These are phyloP conservation scores for Liodrosophila aerea DNA, from an alignment of 2,888 invertebrate species.

Conservation along the genomic window DNA sequence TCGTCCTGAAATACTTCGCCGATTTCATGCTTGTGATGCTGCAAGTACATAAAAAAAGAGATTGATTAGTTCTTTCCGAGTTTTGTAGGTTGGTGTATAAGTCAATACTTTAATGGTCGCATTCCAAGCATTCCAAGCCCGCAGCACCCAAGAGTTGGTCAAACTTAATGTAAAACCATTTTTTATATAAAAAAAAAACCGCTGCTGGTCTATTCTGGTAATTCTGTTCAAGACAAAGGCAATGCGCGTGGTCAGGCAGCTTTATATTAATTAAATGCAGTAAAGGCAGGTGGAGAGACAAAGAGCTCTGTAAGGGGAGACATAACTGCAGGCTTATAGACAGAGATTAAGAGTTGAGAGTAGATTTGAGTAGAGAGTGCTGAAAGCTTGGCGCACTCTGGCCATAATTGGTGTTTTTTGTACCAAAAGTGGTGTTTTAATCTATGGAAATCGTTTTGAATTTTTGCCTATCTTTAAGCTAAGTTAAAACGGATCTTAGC, in stretches of 20 bases:
- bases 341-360: slow-evolving; percentile 28
- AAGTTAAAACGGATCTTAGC: too few species aligned
- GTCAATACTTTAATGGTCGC: slow-evolving; percentile 23
- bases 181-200: slow-evolving; percentile 24
- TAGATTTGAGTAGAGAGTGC: too few species aligned
- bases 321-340: slow-evolving; percentile 8
- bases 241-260: slow-evolving; percentile 60
- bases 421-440: too few species aligned
- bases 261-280: slow-evolving; percentile 65
- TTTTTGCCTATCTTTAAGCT: too few species aligned
- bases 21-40: slow-evolving; percentile 84
- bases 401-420: too few species aligned
- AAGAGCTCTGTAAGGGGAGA: not conserved
- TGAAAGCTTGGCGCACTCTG: too few species aligned
- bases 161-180: slow-evolving; percentile 54
- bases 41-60: slow-evolving; percentile 24
- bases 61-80: slow-evolving; percentile 6
- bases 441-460: too few species aligned
- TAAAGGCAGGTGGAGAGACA: slow-evolving; percentile 10
- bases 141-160: slow-evolving; percentile 34
- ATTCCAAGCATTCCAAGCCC: slow-evolving; percentile 59
- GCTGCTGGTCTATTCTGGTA: slow-evolving; percentile 31
- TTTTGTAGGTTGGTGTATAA: slow-evolving; percentile 8
- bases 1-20: slow-evolving; percentile 95
- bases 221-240: slow-evolving; percentile 46